Evolutionary conservation across 2,113 vertebrate species (phyloP).

Genomic region (Dolichotis patagonum): DNA sequence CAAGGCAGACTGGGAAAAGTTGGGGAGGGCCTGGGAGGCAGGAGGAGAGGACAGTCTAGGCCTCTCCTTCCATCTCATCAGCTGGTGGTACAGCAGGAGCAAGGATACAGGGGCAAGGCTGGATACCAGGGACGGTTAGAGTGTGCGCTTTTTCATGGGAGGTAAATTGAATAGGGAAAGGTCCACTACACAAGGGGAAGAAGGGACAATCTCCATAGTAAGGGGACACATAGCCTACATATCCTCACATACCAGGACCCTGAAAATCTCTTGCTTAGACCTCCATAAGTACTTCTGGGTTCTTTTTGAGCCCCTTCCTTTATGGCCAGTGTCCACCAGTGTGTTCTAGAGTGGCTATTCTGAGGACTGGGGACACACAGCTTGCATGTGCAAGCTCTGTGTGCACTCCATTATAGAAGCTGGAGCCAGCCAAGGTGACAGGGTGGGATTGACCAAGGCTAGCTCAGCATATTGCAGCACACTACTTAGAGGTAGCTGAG

Average conservation of each 20-base stretch:
- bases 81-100: not conserved
- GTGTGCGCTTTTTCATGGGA: not conserved
- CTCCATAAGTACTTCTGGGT: not conserved
- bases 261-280: not conserved
- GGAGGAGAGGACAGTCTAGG: not conserved
- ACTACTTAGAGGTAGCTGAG: not conserved
- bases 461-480: not conserved
- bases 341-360: not conserved
- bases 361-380: not conserved
- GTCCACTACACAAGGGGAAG: not conserved
- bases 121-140: accelerated
- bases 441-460: too few species aligned
- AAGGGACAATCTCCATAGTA: not conserved
- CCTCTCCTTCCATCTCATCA: accelerated
- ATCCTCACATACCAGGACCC: not conserved
- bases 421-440: not conserved
- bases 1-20: not conserved
- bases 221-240: not conserved
- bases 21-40: not conserved
- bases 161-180: not conserved
- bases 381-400: not conserved
- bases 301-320: not conserved
- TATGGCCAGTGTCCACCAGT: not conserved
- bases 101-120: too few species aligned
- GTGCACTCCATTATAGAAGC: not conserved